Evolutionary conservation across 2,888 invertebrate species (phyloP).

Genomic region (Heliconius aoede): DNA sequence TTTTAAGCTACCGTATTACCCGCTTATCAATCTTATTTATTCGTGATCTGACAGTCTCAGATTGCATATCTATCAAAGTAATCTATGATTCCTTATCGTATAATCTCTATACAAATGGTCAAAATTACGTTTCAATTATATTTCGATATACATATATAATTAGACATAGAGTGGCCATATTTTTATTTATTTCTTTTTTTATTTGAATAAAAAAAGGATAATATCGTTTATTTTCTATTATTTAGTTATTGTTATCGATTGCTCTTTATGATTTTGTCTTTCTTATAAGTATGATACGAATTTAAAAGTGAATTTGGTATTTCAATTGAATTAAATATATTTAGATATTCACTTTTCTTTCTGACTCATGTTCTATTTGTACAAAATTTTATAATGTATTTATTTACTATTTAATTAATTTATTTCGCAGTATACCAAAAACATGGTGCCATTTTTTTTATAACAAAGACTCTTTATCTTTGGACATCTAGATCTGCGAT

Average conservation of each 20-base stretch:
- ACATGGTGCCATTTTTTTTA: background rate
- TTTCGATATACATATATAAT: conserved; percentile 15
- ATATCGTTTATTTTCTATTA: background rate
- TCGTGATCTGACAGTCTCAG: conserved; percentile 38
- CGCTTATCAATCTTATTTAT: conserved; percentile 32
- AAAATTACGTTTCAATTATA: conserved; percentile 17
- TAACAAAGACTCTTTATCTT: background rate
- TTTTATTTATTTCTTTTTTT: background rate
- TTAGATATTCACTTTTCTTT: too few relatives aligned
- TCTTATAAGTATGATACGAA: too few relatives aligned
- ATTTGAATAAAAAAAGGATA: background rate
- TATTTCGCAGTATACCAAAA: background rate
- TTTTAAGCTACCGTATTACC: conserved; percentile 42
- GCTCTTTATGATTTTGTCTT: too few relatives aligned
- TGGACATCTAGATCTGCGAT: conserved; percentile 1
- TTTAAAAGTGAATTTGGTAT: too few relatives aligned
- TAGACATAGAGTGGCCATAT: background rate
- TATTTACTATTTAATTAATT: background rate
- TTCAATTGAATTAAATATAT: too few relatives aligned
- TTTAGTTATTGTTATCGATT: background rate
- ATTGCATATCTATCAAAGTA: conserved; percentile 31
- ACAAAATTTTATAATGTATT: background rate
- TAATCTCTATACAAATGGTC: conserved; percentile 1
- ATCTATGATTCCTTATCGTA: conserved; percentile 37
- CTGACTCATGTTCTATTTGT: too few relatives aligned